A percentile compares a stretch with the other conserved stretches of the same genome.
Evolutionary conservation across 2,113 vertebrate genomes (phyloP).

Genomic region (Ginglymostoma cirratum): DNA sequence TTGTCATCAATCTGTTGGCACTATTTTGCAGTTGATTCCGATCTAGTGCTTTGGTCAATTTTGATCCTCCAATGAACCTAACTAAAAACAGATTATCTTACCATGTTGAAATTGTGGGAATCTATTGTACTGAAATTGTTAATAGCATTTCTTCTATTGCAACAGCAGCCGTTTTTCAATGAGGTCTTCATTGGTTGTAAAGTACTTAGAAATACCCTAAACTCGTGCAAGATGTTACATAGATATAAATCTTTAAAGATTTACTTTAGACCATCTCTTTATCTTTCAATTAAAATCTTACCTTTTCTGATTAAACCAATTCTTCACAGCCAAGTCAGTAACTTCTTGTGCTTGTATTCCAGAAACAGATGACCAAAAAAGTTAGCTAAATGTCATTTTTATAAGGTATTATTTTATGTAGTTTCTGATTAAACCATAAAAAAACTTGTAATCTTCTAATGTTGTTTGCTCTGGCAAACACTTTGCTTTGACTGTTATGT

Average conservation of each 20-base stretch:
- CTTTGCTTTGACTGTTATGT: not conserved
- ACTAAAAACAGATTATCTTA: not conserved
- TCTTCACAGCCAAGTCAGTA: not conserved
- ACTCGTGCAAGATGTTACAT: not conserved
- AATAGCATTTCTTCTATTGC: not conserved
- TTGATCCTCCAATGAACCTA: not conserved
- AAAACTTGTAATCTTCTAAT: constrained; percentile 19
- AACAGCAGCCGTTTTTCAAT: not conserved
- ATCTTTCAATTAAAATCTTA: not conserved
- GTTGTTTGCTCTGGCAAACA: constrained; percentile 22
- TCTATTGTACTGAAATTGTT: not conserved
- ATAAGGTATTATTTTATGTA: not conserved
- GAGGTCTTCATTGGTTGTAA: not conserved
- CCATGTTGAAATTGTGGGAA: not conserved
- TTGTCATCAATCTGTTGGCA: not conserved
- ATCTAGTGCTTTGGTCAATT: not conserved
- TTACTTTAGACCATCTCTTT: not conserved
- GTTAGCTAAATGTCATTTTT: not conserved
- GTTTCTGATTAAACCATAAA: not conserved
- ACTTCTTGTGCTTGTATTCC: not conserved
- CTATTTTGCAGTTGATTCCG: not conserved
- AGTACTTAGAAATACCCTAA: not conserved
- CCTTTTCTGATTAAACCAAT: not conserved
- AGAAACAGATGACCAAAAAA: not conserved
- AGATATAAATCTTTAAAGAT: not conserved